A percentile compares a stretch with the other conserved stretches of the same genome.
These are phyloP conservation scores for Channa striata DNA, from an alignment of 2,797 vertebrate species.

Conservation along the genomic window DNA sequence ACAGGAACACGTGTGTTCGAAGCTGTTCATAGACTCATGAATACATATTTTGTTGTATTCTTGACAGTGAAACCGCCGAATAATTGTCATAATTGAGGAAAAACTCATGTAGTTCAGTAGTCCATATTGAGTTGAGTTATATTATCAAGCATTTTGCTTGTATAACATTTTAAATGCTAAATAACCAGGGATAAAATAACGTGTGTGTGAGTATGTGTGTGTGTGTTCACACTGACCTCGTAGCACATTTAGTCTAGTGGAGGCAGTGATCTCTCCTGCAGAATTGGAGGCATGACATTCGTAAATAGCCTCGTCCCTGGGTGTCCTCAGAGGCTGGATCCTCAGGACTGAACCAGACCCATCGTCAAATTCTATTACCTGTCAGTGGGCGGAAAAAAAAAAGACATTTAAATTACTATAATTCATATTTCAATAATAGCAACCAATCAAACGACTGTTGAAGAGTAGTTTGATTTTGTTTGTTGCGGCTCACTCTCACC, in stretches of 20 bases:
- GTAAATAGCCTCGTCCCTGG: constrained; percentile 96
- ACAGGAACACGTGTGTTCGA: background rate
- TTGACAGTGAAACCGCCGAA: background rate
- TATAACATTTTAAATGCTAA: background rate
- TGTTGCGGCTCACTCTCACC: background rate
- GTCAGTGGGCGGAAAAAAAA: constrained; percentile 64
- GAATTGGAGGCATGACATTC: constrained; percentile 97
- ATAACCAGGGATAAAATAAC: background rate
- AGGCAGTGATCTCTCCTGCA: constrained; percentile 93
- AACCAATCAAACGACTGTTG: background rate
- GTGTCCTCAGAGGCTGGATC: constrained; percentile 96
- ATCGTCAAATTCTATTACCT: constrained; percentile 99
- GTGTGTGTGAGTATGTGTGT: background rate
- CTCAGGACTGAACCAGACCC: constrained; percentile 98
- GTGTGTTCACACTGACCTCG: constrained; percentile 86
- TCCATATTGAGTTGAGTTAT: background rate
- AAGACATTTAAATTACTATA: background rate
- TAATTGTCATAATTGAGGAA: background rate
- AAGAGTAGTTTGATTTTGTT: background rate
- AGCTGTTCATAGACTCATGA: background rate
- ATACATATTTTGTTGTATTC: background rate
- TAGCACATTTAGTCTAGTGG: constrained; percentile 94
- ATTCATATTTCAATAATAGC: background rate
- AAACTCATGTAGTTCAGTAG: background rate
- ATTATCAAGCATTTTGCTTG: background rate